Evolutionary conservation across 1,140 invertebrate species (phyloP).

Genomic region (Bombus cullumanus): DNA sequence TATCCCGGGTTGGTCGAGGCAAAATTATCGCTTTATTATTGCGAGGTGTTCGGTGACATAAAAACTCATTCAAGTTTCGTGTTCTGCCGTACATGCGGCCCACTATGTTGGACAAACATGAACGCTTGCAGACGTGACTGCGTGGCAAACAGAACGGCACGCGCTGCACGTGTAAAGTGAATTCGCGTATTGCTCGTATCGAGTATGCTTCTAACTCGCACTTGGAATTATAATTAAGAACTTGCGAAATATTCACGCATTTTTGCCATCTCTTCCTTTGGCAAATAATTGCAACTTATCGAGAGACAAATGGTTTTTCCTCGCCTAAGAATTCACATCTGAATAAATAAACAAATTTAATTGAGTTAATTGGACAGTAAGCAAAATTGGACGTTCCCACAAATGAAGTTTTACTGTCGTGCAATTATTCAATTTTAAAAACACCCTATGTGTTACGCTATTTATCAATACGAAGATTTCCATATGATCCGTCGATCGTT

Average conservation of each 20-base stretch:
- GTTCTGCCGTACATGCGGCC: slow-evolving; percentile 9
- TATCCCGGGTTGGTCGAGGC: not conserved
- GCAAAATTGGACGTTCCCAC: fast-evolving
- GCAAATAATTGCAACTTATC: too few species aligned
- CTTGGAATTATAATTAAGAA: slow-evolving; percentile 77
- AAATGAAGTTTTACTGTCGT: too few species aligned
- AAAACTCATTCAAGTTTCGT: slow-evolving; percentile 42
- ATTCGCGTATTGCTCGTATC: slow-evolving; percentile 61
- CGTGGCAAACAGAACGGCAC: slow-evolving; percentile 74
- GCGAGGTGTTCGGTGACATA: slow-evolving; percentile 32
- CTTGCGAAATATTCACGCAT: not conserved
- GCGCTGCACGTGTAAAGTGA: slow-evolving; percentile 73
- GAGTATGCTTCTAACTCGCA: slow-evolving; percentile 58
- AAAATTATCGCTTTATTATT: slow-evolving; percentile 51
- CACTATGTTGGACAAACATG: slow-evolving; percentile 65
- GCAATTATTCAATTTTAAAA: not conserved
- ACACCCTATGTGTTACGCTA: too few species aligned
- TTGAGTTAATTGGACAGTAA: too few species aligned
- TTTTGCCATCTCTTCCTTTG: not conserved
- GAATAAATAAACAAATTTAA: too few species aligned
- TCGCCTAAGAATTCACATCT: too few species aligned
- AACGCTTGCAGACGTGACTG: slow-evolving; percentile 77
- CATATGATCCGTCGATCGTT: not conserved
- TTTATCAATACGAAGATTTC: not conserved
- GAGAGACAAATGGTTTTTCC: too few species aligned